Evolutionary conservation across 2,113 vertebrate species (phyloP), one percentile per base, ranked within the genome.

Genomic region (Piaya cayana): DNA sequence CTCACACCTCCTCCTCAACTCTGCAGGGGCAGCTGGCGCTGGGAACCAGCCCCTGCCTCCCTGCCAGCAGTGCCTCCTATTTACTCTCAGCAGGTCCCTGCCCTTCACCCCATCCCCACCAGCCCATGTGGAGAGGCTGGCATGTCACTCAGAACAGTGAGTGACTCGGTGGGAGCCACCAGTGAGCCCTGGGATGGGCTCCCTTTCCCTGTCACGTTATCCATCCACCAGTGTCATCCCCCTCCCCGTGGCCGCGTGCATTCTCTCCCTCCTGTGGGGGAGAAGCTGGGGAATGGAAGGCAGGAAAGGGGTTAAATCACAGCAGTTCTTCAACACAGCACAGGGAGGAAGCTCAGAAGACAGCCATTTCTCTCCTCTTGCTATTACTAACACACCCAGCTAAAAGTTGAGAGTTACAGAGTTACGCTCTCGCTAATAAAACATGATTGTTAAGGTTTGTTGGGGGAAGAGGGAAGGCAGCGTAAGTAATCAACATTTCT

Each of bases 71-170:
- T 39, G 16, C 15, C 49, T 42, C 67, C 34, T 52, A 5, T 60
- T 62, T 12, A 69, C 5, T 3, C 21, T 50, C 15, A 4, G 55
- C 34, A 75, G 70, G 47, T 62, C 22, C 1, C 78, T 58, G 60
- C 55, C 34, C 59, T 65, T 74, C 34, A 37, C 36, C 64, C 59
- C 1, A 2, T 37, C 23, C 34, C 68, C 8, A 1, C n/a, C 62
- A 43, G 64, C 72, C 85, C 37, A 1, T 4, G 1, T 3, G 0
- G 25, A 0, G 0, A 49, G 55, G 22, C 78, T 50, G 76, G 39
- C 0, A 0, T 25, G 37, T 43, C 78, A 23, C 49, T 65, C 9
- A 4, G 11, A 55, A 75, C 56, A 3, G 15, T 10, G 6, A 3
- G n/a, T 47, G 78, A 69, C 82, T 45, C 52, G 74, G 55, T 27